These are phyloP conservation scores for Lamprologus callipterus DNA, from an alignment of 2,113 vertebrate species.

Conservation along the genomic window DNA sequence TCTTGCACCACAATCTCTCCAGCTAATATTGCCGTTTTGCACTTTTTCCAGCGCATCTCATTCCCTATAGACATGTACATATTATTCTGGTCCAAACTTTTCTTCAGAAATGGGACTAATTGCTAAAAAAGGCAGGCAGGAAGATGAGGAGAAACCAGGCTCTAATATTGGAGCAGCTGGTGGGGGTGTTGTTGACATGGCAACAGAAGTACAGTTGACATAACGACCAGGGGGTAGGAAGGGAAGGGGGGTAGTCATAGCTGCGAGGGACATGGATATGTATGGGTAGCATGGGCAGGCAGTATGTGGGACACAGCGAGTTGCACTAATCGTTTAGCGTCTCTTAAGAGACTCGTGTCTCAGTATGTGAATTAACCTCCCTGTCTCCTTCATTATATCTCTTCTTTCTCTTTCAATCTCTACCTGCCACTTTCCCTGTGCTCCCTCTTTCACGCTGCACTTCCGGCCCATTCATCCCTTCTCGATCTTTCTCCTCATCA, in stretches of 20 bases:
- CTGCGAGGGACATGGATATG: constrained; percentile 18
- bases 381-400: constrained; percentile 31
- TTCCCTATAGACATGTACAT: not conserved
- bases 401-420: not conserved
- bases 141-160: constrained; percentile 10
- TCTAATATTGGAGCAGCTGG: constrained; percentile 60
- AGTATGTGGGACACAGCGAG: constrained; percentile 59
- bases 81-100: constrained; percentile 33
- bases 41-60: not conserved
- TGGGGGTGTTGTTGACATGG: constrained; percentile 59
- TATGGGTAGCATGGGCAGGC: constrained; percentile 16
- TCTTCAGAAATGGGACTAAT: constrained; percentile 22
- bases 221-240: not conserved
- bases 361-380: constrained; percentile 61
- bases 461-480: not conserved
- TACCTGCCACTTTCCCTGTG: not conserved
- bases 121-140: constrained; percentile 44
- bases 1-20: not conserved
- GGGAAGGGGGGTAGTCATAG: not conserved
- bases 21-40: constrained; percentile 9
- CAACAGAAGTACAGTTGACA: constrained; percentile 57
- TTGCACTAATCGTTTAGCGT: constrained; percentile 58
- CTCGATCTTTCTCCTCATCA: constrained; percentile 24
- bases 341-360: constrained; percentile 55
- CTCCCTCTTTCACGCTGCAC: not conserved